Evolutionary conservation across 2,797 vertebrate species (phyloP), one percentile per base, ranked within the genome.

Genomic region (Acanthopagrus latus): DNA sequence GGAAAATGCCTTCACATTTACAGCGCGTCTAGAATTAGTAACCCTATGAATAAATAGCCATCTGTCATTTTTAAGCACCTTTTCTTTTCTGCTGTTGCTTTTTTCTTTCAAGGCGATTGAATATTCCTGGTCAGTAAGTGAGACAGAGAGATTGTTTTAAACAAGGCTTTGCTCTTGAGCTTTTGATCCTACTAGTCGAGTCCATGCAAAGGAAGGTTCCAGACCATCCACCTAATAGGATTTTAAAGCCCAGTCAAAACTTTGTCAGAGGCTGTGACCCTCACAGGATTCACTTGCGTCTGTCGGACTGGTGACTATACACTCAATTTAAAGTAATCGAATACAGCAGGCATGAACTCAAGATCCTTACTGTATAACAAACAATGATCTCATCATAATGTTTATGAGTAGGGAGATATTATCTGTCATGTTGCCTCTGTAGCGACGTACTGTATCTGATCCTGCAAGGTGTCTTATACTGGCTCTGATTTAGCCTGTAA

Each of bases 211-310:
- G 65, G 20, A 68, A 54, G 20, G 41, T 67, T 76, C 20, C 64
- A 58, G 59, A 52, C 69, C 50, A 41, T 78, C 70, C 52, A 72
- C 64, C 70, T 89, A 80, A 88, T 66, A 60, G 69, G 88, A 92
- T 92, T 90, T 80, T 67, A 76, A 74, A 86, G 71, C 74, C 81
- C 43, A 78, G 64, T 79, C 69, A 77, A 76, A 78, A 81, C 77
- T 54, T 57, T 74, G 59, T 84, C 80, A 52, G 54, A 55, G 60
- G 54, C 72, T 54, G 65, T 71, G 70, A 62, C 59, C 56, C 78
- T 57, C 21, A 2, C n/a, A 56, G 67, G 74, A 57, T 77, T 73
- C 48, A 33, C 67, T 56, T 75, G 11, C 48, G 54, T 77, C 48
- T 63, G 23, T 68, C 62, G 58, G n/a, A 70, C 51, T 62, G 38